These are phyloP conservation scores for Lateolabrax maculatus DNA, from an alignment of 2,797 vertebrate genomes.

Conservation along the genomic window DNA sequence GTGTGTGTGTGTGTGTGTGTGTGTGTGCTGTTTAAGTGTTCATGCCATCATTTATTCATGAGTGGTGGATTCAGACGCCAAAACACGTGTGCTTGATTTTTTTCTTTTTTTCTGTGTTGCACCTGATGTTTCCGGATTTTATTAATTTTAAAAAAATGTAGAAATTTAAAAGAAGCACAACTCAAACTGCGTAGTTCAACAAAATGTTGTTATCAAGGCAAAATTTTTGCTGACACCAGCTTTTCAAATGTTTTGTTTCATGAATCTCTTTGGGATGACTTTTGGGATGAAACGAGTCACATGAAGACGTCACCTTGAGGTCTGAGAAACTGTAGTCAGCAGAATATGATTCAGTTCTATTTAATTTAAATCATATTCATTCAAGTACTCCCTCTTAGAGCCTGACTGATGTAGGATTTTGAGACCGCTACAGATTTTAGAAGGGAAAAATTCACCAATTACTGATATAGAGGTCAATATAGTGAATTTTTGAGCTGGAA, in stretches of 20 bases:
- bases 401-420: too few species aligned
- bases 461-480: too few species aligned
- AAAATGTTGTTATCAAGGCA: neutral
- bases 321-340: neutral
- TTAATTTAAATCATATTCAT: neutral
- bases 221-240: neutral
- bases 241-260: neutral
- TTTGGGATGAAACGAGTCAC: neutral
- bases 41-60: slow-evolving; percentile 19
- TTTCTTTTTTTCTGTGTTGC: neutral
- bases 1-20: slow-evolving; percentile 4
- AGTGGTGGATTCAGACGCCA: neutral
- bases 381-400: rapidly evolving
- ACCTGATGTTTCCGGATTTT: neutral
- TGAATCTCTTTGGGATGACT: neutral
- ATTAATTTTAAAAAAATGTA: neutral
- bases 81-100: neutral
- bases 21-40: slow-evolving; percentile 1
- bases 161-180: neutral
- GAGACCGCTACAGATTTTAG: too few species aligned
- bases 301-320: neutral
- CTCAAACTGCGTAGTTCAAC: neutral
- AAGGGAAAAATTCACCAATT: too few species aligned
- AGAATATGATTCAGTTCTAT: neutral
- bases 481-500: too few species aligned